These are phyloP conservation scores for Periophthalmus magnuspinnatus DNA, from an alignment of 2,797 vertebrate species.

Conservation along the genomic window DNA sequence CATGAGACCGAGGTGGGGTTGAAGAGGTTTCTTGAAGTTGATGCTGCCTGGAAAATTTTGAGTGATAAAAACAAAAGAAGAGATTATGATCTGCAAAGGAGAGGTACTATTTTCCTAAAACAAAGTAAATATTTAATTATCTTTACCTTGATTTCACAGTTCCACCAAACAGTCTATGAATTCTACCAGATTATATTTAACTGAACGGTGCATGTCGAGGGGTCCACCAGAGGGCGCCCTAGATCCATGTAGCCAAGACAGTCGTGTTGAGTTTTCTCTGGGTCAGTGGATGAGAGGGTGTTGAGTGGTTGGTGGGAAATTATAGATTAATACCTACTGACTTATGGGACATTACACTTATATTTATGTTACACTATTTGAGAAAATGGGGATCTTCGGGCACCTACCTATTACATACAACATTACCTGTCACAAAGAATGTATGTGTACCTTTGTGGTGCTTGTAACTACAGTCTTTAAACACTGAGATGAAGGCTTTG, in stretches of 20 bases:
- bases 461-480: neutral
- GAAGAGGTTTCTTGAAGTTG: conserved; percentile 64
- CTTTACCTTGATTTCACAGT: neutral
- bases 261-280: neutral
- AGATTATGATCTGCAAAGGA: conserved; percentile 62
- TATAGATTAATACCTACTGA: conserved; percentile 11
- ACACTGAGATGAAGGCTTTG: neutral
- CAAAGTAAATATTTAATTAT: neutral
- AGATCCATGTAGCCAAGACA: neutral
- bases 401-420: neutral
- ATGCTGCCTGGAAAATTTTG: conserved; percentile 66
- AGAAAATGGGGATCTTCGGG: conserved; percentile 7
- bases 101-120: conserved; percentile 35
- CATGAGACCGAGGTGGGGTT: conserved; percentile 29
- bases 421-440: neutral
- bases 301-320: conserved; percentile 14
- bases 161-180: neutral
- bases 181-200: neutral
- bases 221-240: conserved; percentile 10
- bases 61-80: conserved; percentile 47
- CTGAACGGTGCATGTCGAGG: neutral
- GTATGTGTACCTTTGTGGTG: neutral
- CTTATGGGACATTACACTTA: conserved; percentile 5
- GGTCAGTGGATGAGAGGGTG: conserved; percentile 12
- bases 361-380: conserved; percentile 13